These are phyloP conservation scores for Pollachius pollachius DNA, from an alignment of 2,113 vertebrate species.

Conservation along the genomic window DNA sequence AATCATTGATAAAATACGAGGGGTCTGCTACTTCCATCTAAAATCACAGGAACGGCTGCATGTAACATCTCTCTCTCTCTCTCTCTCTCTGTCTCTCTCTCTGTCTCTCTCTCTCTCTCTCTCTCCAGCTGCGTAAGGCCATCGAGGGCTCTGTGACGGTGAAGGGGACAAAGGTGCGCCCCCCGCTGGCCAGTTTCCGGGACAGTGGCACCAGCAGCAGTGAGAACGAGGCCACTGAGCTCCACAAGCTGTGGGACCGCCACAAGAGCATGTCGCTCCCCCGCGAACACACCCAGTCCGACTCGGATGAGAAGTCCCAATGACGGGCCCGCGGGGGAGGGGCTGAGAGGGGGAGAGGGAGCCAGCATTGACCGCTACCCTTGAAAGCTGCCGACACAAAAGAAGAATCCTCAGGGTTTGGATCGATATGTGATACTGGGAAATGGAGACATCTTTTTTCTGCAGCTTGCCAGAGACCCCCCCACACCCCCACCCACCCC, in stretches of 20 bases:
- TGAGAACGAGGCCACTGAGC: constrained; percentile 89
- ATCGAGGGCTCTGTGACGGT: constrained; percentile 93
- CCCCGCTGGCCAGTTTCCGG: constrained; percentile 92
- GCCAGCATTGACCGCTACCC: constrained; percentile 4
- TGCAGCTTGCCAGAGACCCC: constrained; percentile 4
- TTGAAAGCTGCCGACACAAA: constrained; percentile 40
- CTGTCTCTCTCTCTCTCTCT: not conserved
- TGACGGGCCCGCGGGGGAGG: constrained; percentile 51
- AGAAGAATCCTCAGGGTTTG: constrained; percentile 53
- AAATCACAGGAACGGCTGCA: no score
- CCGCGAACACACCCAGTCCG: constrained; percentile 77
- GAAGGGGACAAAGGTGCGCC: constrained; percentile 92
- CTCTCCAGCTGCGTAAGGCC: constrained; percentile 87
- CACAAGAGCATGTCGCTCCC: constrained; percentile 84
- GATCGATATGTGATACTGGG: constrained; percentile 46
- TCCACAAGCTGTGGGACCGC: constrained; percentile 91
- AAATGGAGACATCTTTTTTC: constrained; percentile 21
- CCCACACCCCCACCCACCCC: constrained; percentile 10
- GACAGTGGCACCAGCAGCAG: constrained; percentile 89
- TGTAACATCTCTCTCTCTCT: not conserved
- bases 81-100: constrained; percentile 1
- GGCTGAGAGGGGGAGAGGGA: constrained; percentile 3
- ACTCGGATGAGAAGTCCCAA: constrained; percentile 84
- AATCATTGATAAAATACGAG: no score
- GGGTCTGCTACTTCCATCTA: no score